Conservation (phyloP, 2,113 vertebrate genomes). For the Micronisus gabar region DNA sequence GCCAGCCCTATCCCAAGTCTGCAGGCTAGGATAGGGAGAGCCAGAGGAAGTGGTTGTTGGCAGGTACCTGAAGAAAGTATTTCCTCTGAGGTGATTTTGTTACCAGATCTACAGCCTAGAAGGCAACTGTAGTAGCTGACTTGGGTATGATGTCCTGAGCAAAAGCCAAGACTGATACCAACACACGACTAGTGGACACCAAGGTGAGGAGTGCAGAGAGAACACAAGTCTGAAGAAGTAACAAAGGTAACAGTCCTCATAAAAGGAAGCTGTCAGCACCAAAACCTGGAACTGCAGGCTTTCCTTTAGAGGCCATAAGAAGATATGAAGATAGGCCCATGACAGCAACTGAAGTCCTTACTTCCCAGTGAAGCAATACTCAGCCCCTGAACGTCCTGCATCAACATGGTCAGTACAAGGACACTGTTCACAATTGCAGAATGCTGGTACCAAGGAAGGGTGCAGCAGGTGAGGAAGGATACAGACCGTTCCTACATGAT, state of each 20-base stretch:
- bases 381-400: neutral
- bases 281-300: neutral
- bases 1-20: neutral
- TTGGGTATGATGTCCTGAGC: neutral
- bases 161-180: neutral
- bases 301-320: neutral
- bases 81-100: neutral
- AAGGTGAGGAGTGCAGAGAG: neutral
- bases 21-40: neutral
- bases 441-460: neutral
- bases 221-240: neutral
- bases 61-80: neutral
- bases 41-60: neutral
- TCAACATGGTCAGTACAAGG: neutral
- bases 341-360: neutral
- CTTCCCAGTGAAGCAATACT: neutral
- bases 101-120: neutral
- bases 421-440: neutral
- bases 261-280: neutral
- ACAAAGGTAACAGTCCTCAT: neutral
- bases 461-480: neutral
- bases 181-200: neutral
- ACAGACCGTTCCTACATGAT: accelerated
- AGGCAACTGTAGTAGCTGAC: accelerated
- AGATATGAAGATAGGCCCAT: too few species aligned